Evolutionary conservation across 2,888 invertebrate species (phyloP), one percentile per base, ranked within the genome.

Genomic region (Drosophila flavopinicola): DNA sequence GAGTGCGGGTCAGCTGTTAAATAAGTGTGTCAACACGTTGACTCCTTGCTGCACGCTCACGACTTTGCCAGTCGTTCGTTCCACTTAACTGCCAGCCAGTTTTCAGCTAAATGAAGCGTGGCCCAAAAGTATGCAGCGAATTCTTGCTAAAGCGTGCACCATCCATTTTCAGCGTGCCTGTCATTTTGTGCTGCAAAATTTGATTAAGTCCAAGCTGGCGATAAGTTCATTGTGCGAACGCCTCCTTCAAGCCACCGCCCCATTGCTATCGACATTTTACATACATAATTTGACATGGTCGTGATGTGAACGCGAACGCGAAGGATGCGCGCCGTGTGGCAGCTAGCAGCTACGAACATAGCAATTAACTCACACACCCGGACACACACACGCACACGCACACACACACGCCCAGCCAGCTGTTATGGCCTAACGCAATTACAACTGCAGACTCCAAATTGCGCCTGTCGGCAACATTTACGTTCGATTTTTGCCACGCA

Each of bases 181-280:
- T 53, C 65, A 66, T 64, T 85, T 74, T 59, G 42, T 54, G 57
- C 63, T 53, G 30, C 66, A 35, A 74, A 87, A 83, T 86, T 87
- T 84, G 87, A 83, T 83, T 84, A 87, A 86, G 83, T 84, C 58
- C 80, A 44, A 63, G 63, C 45, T 41, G 66, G 60, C 65, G 67
- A 87, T 58, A 84, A 86, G 88, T 83, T 87, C 74, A 87, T 87
- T 87, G 73, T 51, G 60, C 47, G 35, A n/a, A n/a, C n/a, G n/a
- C n/a, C n/a, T n/a, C n/a, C 35, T 15, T 59, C 44, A 63, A 63
- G 45, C 47, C 51, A 33, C 58, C n/a, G n/a, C n/a, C n/a, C n/a
- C n/a, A n/a, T 52, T 42, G 42, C 58, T 53, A 41, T 27, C 35
- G 35, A 52, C 54, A 51, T 67, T 80, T 72, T 72, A 58, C 84